phyloP scores from a whole-genome alignment of 2,113 vertebrate genomes.

The Rana temporaria region DNA sequence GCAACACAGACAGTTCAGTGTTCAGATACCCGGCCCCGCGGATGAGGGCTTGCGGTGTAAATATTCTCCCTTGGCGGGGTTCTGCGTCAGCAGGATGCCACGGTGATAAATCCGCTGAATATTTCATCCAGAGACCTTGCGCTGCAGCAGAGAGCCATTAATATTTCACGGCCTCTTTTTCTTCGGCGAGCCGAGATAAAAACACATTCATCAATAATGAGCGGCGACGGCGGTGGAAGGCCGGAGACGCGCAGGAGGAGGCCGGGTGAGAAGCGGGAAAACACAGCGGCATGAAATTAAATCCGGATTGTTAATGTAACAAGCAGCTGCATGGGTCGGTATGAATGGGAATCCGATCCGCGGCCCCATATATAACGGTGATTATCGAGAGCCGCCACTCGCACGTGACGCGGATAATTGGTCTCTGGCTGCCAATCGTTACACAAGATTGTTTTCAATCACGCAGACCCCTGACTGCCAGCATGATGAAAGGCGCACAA shows the following conservation, averaged over 20 bases:
- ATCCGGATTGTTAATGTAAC: too few species aligned
- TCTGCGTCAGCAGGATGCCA: too few species aligned
- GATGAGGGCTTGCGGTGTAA: background rate
- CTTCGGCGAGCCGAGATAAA: background rate
- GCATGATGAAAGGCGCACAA: too few species aligned
- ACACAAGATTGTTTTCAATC: too few species aligned
- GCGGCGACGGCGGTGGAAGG: background rate
- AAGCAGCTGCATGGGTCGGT: too few species aligned
- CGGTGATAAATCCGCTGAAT: background rate
- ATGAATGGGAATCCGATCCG: too few species aligned
- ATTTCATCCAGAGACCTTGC: background rate
- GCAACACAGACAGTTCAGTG: background rate
- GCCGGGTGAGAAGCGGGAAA: background rate
- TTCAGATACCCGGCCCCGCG: background rate
- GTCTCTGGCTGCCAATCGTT: too few species aligned
- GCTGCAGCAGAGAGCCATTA: background rate
- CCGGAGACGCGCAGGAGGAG: background rate
- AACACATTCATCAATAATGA: background rate
- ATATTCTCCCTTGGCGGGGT: background rate
- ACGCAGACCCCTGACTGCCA: too few species aligned
- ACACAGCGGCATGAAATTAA: background rate
- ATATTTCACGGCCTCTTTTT: background rate
- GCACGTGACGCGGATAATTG: too few species aligned
- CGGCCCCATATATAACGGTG: too few species aligned
- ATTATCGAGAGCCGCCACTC: too few species aligned